phyloP scores from a whole-genome alignment of 2,113 vertebrate genomes.

The Antigone vipio region DNA sequence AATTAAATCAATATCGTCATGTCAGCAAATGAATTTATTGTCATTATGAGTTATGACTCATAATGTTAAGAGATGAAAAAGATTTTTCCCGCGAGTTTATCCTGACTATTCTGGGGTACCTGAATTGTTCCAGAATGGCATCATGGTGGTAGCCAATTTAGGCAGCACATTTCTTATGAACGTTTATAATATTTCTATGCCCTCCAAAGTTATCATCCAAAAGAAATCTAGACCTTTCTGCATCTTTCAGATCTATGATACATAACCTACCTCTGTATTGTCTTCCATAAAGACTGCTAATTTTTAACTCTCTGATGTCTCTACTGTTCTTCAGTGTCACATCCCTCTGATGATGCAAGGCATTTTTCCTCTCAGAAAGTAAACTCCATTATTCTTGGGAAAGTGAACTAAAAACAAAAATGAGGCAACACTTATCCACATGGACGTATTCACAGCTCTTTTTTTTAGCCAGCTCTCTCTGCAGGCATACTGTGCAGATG shows the following conservation, averaged over 20 bases:
- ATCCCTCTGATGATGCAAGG: background rate
- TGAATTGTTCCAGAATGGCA: background rate
- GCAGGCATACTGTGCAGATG: background rate
- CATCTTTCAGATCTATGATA: background rate
- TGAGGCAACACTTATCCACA: background rate
- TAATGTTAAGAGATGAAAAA: background rate
- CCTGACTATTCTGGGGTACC: background rate
- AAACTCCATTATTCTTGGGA: background rate
- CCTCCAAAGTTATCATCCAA: background rate
- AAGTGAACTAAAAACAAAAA: background rate
- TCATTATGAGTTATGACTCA: background rate
- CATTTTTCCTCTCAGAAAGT: background rate
- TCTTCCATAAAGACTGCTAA: constrained; percentile 57
- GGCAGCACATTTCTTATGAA: background rate
- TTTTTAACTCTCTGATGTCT: background rate
- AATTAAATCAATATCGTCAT: background rate
- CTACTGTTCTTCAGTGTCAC: background rate
- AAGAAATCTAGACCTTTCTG: background rate
- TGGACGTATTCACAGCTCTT: background rate
- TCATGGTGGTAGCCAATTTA: background rate
- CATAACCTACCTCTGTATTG: background rate
- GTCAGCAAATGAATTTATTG: background rate
- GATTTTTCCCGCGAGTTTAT: background rate
- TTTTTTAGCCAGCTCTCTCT: background rate
- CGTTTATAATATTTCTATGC: background rate